These are phyloP conservation scores for Tachysurus fulvidraco DNA, from an alignment of 2,113 vertebrate genomes.

Conservation along the genomic window DNA sequence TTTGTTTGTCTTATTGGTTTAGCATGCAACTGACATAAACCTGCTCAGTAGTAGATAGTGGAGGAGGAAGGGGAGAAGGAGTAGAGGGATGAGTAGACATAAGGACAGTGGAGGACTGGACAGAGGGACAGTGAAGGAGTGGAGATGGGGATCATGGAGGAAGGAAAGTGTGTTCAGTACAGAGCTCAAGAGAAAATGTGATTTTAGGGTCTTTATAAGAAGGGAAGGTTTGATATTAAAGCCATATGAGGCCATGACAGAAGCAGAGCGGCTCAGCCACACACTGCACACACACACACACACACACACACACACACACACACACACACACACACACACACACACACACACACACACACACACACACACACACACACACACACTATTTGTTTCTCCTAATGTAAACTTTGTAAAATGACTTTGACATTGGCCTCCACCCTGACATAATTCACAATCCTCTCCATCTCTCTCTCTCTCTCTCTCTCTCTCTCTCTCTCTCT, in stretches of 20 bases:
- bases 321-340: slow-evolving; percentile 6
- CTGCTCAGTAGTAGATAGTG: neutral
- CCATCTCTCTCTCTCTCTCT: neutral
- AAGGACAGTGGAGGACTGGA: slow-evolving; percentile 39
- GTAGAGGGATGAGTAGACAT: slow-evolving; percentile 44
- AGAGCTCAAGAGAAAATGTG: slow-evolving; percentile 54
- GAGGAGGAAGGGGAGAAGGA: neutral
- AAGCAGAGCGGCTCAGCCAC: slow-evolving; percentile 59
- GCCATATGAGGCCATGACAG: slow-evolving; percentile 70
- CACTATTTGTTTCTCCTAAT: slow-evolving; percentile 51
- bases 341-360: slow-evolving; percentile 14
- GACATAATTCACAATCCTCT: slow-evolving; percentile 2
- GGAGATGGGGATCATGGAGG: slow-evolving; percentile 28
- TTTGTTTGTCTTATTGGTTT: neutral
- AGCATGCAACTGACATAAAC: no score
- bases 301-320: slow-evolving; percentile 2
- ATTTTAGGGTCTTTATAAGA: slow-evolving; percentile 69
- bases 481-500: neutral
- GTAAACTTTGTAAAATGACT: slow-evolving; percentile 37
- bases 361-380: neutral
- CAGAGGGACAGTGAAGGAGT: slow-evolving; percentile 45
- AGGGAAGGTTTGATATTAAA: slow-evolving; percentile 71
- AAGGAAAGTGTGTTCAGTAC: slow-evolving; percentile 61
- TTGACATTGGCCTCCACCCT: slow-evolving; percentile 16
- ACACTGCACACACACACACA: slow-evolving; percentile 46